Conservation (phyloP, 2,797 vertebrate genomes). For the Liparis tanakae region DNA sequence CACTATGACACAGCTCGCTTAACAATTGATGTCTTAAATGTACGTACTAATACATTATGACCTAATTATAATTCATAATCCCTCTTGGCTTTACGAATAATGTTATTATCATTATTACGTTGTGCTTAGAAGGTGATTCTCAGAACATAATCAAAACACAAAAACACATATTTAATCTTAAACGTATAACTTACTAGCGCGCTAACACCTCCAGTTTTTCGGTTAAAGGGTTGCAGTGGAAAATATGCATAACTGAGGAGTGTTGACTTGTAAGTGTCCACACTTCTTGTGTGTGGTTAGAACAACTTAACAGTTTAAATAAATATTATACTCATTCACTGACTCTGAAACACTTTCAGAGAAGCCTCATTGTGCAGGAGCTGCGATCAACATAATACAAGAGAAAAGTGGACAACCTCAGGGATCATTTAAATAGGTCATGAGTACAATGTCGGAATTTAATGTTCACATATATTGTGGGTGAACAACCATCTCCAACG, state of each 20-base stretch:
- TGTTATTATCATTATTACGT: slow-evolving; percentile 26
- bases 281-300: slow-evolving; percentile 22
- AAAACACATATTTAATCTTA: slow-evolving; percentile 2
- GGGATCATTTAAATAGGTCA: slow-evolving; percentile 37
- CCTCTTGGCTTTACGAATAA: slow-evolving; percentile 18
- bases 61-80: slow-evolving; percentile 32
- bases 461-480: slow-evolving; percentile 19
- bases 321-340: slow-evolving; percentile 35
- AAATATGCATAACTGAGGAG: neutral
- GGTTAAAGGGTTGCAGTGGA: neutral
- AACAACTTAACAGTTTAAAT: slow-evolving; percentile 16
- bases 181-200: neutral
- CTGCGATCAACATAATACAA: neutral
- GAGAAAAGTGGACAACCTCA: slow-evolving; percentile 14
- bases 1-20: slow-evolving; percentile 23
- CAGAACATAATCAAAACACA: slow-evolving; percentile 20
- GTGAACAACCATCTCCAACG: slow-evolving; percentile 36
- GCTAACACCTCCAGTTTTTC: neutral
- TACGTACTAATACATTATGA: slow-evolving; percentile 36
- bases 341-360: slow-evolving; percentile 24
- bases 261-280: slow-evolving; percentile 16
- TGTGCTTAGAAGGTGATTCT: slow-evolving; percentile 33
- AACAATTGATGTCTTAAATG: slow-evolving; percentile 41
- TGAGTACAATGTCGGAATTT: slow-evolving; percentile 6
- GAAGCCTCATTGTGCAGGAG: neutral